These are phyloP conservation scores for Brotula barbata DNA, from an alignment of 2,797 vertebrate species.

Conservation along the genomic window DNA sequence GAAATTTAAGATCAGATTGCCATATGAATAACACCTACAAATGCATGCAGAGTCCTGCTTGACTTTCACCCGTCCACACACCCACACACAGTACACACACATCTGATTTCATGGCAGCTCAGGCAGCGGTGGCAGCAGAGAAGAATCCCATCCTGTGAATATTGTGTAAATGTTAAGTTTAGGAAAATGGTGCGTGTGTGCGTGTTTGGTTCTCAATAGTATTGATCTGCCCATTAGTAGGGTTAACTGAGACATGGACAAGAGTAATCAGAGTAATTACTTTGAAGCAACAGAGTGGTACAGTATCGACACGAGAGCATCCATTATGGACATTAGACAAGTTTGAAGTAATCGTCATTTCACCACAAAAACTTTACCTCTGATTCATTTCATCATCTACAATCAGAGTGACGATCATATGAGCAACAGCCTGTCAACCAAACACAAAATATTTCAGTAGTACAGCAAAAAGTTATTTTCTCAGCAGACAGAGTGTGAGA, in stretches of 20 bases:
- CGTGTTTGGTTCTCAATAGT: slow-evolving; percentile 4
- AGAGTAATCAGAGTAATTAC: slow-evolving; percentile 11
- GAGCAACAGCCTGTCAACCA: background rate
- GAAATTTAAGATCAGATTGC: background rate
- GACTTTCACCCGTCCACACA: slow-evolving; percentile 53
- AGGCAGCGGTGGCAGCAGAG: too few relatives aligned
- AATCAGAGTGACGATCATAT: background rate
- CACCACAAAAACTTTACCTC: background rate
- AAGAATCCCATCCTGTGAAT: background rate
- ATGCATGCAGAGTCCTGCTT: background rate
- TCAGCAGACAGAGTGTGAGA: background rate
- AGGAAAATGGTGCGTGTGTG: background rate
- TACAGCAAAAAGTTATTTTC: background rate
- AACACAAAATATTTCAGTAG: background rate
- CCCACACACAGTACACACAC: slow-evolving; percentile 15
- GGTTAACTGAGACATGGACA: slow-evolving; percentile 21
- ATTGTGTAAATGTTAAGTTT: background rate
- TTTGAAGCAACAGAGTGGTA: slow-evolving; percentile 1
- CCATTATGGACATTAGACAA: background rate
- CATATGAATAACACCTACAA: background rate
- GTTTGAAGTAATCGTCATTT: background rate
- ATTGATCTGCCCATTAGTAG: slow-evolving; percentile 32
- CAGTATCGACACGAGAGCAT: background rate
- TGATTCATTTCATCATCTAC: background rate
- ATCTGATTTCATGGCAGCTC: background rate